Conservation (phyloP, 92 coral and sea anemone species). For the Nematostella vectensis region DNA sequence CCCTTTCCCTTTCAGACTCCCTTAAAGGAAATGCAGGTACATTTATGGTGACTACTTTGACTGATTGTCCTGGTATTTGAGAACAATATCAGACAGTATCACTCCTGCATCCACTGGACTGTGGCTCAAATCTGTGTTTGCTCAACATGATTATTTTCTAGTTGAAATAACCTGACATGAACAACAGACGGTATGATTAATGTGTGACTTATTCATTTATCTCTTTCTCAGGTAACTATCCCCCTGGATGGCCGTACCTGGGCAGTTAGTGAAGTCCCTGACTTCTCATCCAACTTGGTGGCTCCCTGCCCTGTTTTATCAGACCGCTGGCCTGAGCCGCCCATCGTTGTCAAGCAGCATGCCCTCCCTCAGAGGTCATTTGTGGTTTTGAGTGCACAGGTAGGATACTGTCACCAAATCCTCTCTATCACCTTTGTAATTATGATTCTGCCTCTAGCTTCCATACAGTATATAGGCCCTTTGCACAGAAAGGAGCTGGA, state of each 20-base stretch:
- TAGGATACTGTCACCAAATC: constrained; percentile 15
- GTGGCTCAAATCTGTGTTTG: too few species aligned
- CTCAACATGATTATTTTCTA: neutral
- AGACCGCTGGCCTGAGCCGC: constrained; percentile 92
- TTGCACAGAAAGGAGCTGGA: too few species aligned
- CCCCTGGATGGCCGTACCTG: constrained; percentile 89
- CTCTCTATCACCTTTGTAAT: too few species aligned
- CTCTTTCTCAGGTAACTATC: constrained; percentile 40
- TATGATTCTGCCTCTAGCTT: too few species aligned
- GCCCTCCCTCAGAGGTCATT: constrained; percentile 79
- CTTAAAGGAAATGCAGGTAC: constrained; percentile 92
- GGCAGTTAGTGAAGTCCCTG: constrained; percentile 94
- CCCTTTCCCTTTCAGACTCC: constrained; percentile 90
- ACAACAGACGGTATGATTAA: neutral
- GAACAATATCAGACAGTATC: too few species aligned
- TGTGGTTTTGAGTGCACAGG: constrained; percentile 95
- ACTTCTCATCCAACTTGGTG: constrained; percentile 47
- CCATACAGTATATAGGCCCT: too few species aligned
- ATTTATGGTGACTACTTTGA: too few species aligned
- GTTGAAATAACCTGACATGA: neutral
- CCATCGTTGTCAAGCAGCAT: constrained; percentile 86
- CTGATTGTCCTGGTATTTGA: neutral
- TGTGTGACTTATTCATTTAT: neutral
- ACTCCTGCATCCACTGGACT: too few species aligned
- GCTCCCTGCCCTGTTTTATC: constrained; percentile 67